Evolutionary conservation across 2,113 vertebrate species (phyloP), one percentile per base, ranked within the genome.

Genomic region (Strigops habroptila): DNA sequence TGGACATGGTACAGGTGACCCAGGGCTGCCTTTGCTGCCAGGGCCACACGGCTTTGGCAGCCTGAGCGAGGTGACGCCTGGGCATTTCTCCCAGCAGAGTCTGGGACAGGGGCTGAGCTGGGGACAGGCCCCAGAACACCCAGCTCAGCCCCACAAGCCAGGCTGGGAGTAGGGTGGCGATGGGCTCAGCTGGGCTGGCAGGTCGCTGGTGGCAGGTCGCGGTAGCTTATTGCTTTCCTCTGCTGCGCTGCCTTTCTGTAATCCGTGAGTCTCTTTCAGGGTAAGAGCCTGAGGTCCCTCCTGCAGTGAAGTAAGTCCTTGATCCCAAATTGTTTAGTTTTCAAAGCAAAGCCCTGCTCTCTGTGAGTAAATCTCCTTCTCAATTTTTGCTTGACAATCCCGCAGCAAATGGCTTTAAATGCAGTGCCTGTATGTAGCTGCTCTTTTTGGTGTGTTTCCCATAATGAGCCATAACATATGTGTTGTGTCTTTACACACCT

Each of bases 201-300:
- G 57, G 64, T 22, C 41, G 18, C 15, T 30, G 23, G 57, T 9
- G 3, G 35, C 0, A 5, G 63, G 30, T 57, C 14, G 1, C 2
- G 1, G 8, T 4, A 0, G 21, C 3, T 2, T 3, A 3, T 46
- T 0, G 0, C 51, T 31, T 51, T 65, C 49, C 27, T 83, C 65
- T 53, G 59, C 79, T 46, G n/a, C 0, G 0, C 17, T 75, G 43
- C 51, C 60, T 4, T 17, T 27, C 79, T 67, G 23, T 37, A 59
- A 59, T 35, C 63, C 1, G 0, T 55, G 53, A 37, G 22, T 15
- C 35, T 65, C 65, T 18, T 18, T 49, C 6, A 62, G 85, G 52
- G 37, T 44, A 63, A 75, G 62, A 88, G 62, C 71, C 79, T 41
- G 59, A 73, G 30, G n/a, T 82, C 63, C 63, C 41, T 87, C 53